phyloP scores from a whole-genome alignment of 2,888 invertebrate species.

The Pyrrhosoma nymphula region DNA sequence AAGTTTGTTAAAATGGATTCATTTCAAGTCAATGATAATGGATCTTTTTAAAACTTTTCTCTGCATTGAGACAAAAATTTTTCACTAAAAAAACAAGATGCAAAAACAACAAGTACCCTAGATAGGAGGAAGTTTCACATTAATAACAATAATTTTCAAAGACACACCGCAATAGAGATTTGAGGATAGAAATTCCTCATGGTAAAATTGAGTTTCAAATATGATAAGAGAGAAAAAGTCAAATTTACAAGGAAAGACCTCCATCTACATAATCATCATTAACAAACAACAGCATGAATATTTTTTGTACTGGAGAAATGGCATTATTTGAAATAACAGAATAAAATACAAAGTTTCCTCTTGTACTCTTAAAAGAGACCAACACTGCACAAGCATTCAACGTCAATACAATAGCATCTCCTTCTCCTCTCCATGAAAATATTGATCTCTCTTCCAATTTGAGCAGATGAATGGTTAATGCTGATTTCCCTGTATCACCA shows the following conservation, averaged over 20 bases:
- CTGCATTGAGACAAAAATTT: neutral
- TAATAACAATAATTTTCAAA: neutral
- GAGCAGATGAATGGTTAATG: neutral
- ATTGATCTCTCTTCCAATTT: neutral
- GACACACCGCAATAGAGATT: neutral
- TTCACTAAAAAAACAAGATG: neutral
- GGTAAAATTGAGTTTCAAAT: neutral
- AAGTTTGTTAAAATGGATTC: neutral
- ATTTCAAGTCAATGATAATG: neutral
- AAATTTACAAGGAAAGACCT: neutral
- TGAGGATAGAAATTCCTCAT: neutral
- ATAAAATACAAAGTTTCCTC: neutral
- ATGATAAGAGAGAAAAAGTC: neutral
- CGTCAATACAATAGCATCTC: neutral
- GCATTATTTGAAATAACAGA: neutral
- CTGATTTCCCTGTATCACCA: neutral
- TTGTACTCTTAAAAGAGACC: neutral
- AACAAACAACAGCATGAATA: neutral
- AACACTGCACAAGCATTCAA: no score
- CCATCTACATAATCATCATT: neutral
- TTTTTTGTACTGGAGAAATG: neutral
- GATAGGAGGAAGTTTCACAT: neutral
- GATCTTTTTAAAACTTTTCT: no score
- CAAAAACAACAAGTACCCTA: neutral
- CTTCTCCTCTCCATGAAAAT: neutral